Evolutionary conservation across 2,113 vertebrate genomes (phyloP), one percentile per base, ranked within the genome.

Genomic region (Cryptomyrus ogoouensis): DNA sequence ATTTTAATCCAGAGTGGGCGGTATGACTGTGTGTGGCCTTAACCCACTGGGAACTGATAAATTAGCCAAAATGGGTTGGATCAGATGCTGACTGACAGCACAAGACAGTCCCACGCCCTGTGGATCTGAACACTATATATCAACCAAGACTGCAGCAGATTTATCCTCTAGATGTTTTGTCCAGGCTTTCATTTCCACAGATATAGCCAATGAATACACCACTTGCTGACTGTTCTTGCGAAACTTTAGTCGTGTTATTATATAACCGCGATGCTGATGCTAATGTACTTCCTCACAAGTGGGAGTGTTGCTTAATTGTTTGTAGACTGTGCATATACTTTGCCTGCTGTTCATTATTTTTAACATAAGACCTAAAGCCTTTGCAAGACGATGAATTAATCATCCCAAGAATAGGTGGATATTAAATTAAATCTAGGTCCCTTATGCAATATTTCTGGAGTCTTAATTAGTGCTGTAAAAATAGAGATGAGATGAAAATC

Each of bases 371-470:
- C 80, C 88, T 90, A 74, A 89, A 80, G 91, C 80, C 91, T 93
- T 89, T 89, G 87, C 89, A 90, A 90, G 86, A 49, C 86, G 88
- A 83, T 53, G 84, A 87, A 91, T 93, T 92, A 92, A 89, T 93
- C 89, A 93, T 87, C 86, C 88, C 53, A 53, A 84, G 89, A 91
- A 90, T 92, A 91, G 91, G 92, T 90, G 91, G 90, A 90, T 62
- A 70, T 90, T 87, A 27, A 90, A 84, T 91, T 90, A 91, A 92
- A 93, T 93, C 89, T 88, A 70, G 70, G 89, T 89, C 91, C 49
- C 88, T 92, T 92, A 87, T 88, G 89, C 91, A 92, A 91, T 83
- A 87, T 66, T 89, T 89, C 58, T 89, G 58, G 62, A 80, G 84
- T 91, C 86, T 91, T 90, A 86, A 92, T 91, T 90, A 80, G 13